Percentiles rank a stretch among this genome's conserved stretches.
These are phyloP conservation scores for Sternarchorhynchus goeldii DNA, from an alignment of 2,797 vertebrate species.

Conservation along the genomic window DNA sequence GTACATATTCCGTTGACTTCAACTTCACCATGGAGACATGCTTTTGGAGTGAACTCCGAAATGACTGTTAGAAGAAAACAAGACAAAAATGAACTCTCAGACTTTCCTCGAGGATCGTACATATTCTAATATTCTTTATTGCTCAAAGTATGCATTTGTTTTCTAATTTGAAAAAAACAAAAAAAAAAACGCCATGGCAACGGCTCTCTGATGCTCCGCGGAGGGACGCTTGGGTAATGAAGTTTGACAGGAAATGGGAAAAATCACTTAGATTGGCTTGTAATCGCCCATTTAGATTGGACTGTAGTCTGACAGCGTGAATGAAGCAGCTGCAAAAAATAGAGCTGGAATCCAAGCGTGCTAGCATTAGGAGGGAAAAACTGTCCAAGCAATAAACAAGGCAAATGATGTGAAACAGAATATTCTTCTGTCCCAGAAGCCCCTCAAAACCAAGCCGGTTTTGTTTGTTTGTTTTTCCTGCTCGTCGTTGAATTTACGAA, in stretches of 20 bases:
- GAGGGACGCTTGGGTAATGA: no score
- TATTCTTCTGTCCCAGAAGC: constrained; percentile 6
- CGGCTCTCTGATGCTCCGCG: no score
- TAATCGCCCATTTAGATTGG: not conserved
- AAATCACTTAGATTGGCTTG: no score
- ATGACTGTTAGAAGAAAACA: constrained; percentile 56
- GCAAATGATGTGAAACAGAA: not conserved
- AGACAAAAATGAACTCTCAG: not conserved
- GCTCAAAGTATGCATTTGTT: not conserved
- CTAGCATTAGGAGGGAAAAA: not conserved
- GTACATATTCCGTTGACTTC: constrained; percentile 70
- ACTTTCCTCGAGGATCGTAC: not conserved
- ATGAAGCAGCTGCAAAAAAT: not conserved
- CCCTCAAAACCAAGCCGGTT: not conserved
- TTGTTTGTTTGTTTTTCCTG: not conserved
- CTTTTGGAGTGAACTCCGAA: constrained; percentile 66
- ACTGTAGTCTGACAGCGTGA: not conserved
- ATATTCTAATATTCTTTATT: not conserved
- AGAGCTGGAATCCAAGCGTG: not conserved
- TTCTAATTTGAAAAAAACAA: no score
- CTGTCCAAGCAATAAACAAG: not conserved
- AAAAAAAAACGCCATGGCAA: no score
- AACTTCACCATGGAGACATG: constrained; percentile 69
- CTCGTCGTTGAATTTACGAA: constrained; percentile 13
- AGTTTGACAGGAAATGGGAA: no score